Conservation (phyloP, 2,113 vertebrate genomes). For the Cheilinus undulatus region DNA sequence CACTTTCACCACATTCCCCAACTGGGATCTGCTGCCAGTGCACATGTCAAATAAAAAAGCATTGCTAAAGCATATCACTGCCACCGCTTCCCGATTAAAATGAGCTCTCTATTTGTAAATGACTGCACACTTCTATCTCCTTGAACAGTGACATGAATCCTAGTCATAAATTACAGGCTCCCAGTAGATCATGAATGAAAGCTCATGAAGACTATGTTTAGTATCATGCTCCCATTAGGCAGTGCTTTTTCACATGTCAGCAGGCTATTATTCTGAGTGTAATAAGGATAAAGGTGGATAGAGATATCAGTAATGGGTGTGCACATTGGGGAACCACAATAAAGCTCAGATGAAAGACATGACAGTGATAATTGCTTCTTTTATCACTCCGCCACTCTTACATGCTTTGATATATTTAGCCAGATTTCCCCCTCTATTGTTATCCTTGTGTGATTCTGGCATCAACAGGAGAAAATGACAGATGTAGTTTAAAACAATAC, state of each 20-base stretch:
- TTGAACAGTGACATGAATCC: conserved; percentile 49
- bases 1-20: conserved; percentile 18
- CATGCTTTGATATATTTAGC: conserved; percentile 37
- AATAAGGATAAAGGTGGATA: conserved; percentile 73
- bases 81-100: conserved; percentile 24
- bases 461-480: conserved; percentile 3
- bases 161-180: conserved; percentile 54
- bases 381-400: conserved; percentile 50
- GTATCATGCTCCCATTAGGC: conserved; percentile 42
- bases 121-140: conserved; percentile 32
- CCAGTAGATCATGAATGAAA: conserved; percentile 57
- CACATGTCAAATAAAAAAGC: conserved; percentile 39
- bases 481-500: conserved; percentile 9
- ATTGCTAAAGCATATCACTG: conserved; percentile 27
- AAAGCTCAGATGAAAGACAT: conserved; percentile 66
- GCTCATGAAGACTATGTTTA: conserved; percentile 61
- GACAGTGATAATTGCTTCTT: conserved; percentile 70
- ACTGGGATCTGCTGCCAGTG: conserved; percentile 25
- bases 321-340: conserved; percentile 46
- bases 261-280: conserved; percentile 69
- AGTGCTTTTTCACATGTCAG: conserved; percentile 56
- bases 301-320: conserved; percentile 62
- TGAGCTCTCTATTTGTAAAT: conserved; percentile 32
- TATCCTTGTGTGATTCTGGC: conserved; percentile 18
- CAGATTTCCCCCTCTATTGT: conserved; percentile 16